Percentiles rank a stretch among this genome's conserved stretches.
Conservation (phyloP, 2,888 invertebrate genomes). For the Crocallis elinguaria region DNA sequence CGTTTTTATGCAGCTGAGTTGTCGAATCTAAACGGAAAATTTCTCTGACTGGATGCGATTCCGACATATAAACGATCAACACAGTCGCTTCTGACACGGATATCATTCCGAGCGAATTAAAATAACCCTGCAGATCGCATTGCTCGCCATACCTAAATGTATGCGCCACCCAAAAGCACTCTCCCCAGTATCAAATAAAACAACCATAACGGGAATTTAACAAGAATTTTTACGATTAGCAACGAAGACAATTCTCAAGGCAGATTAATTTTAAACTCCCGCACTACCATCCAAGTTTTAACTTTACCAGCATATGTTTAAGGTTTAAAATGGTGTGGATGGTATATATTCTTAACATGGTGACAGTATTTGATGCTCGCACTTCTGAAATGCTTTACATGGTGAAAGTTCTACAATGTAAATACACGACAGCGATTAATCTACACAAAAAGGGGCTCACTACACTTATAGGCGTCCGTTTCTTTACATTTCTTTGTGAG, state of each 20-base stretch:
- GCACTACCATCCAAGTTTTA: slow-evolving; percentile 17
- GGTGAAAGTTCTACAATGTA: slow-evolving; percentile 54
- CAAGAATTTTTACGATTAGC: slow-evolving; percentile 71
- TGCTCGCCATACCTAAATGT: slow-evolving; percentile 5
- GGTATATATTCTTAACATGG: slow-evolving; percentile 22
- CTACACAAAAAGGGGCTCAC: slow-evolving; percentile 2
- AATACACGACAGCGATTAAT: slow-evolving; percentile 18
- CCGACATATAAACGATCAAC: too few species aligned
- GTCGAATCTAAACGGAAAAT: too few species aligned
- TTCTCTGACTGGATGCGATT: too few species aligned
- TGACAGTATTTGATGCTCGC: slow-evolving; percentile 41
- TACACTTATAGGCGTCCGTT: neutral
- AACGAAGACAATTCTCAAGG: slow-evolving; percentile 47
- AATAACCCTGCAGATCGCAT: too few species aligned
- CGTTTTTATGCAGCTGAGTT: too few species aligned
- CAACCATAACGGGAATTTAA: slow-evolving; percentile 51
- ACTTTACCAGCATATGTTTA: slow-evolving; percentile 14
- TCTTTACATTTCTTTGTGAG: neutral
- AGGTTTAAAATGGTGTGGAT: slow-evolving; percentile 33
- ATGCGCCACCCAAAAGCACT: slow-evolving; percentile 22
- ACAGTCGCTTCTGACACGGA: too few species aligned
- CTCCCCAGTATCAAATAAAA: slow-evolving; percentile 37
- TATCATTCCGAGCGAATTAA: too few species aligned
- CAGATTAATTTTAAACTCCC: slow-evolving; percentile 64
- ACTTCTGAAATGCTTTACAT: slow-evolving; percentile 57